Evolutionary conservation across 2,888 invertebrate species (phyloP).

Genomic region (Oeneis ivallda): DNA sequence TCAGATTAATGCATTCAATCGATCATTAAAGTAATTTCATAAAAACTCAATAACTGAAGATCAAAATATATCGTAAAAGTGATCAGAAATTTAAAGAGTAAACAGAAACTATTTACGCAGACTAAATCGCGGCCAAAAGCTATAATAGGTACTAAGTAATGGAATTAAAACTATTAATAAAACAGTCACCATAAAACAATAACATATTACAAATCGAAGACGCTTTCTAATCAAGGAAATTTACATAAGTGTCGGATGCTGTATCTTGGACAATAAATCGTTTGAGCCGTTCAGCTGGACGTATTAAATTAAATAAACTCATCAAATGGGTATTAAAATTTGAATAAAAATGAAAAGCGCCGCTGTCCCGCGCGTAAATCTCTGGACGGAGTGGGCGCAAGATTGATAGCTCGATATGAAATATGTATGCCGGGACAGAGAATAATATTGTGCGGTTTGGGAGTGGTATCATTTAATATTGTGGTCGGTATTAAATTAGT

Average conservation of each 20-base stretch:
- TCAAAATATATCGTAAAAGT: background rate
- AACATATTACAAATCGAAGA: constrained; percentile 38
- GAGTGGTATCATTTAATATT: constrained; percentile 36
- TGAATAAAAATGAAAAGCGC: constrained; percentile 62
- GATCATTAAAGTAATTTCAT: too few species aligned
- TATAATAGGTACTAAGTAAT: constrained; percentile 16
- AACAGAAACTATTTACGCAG: background rate
- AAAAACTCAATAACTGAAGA: too few species aligned
- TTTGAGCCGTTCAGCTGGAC: constrained; percentile 36
- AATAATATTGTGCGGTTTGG: constrained; percentile 39
- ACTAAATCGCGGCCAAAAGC: background rate
- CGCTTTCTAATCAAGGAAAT: constrained; percentile 43
- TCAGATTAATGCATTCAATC: too few species aligned
- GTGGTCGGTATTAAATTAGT: constrained; percentile 17
- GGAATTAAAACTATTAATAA: constrained; percentile 31
- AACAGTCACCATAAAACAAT: constrained; percentile 43
- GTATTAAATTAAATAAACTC: constrained; percentile 56
- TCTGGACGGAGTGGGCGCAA: constrained; percentile 58
- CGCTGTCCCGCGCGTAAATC: constrained; percentile 54
- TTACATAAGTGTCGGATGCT: constrained; percentile 42
- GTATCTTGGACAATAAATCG: constrained; percentile 42
- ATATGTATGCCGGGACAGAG: constrained; percentile 49
- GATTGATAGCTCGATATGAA: constrained; percentile 69
- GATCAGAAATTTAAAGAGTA: background rate
- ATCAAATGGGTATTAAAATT: constrained; percentile 58